These are phyloP conservation scores for Microcaecilia unicolor DNA, from an alignment of 2,797 vertebrate genomes.

Conservation along the genomic window DNA sequence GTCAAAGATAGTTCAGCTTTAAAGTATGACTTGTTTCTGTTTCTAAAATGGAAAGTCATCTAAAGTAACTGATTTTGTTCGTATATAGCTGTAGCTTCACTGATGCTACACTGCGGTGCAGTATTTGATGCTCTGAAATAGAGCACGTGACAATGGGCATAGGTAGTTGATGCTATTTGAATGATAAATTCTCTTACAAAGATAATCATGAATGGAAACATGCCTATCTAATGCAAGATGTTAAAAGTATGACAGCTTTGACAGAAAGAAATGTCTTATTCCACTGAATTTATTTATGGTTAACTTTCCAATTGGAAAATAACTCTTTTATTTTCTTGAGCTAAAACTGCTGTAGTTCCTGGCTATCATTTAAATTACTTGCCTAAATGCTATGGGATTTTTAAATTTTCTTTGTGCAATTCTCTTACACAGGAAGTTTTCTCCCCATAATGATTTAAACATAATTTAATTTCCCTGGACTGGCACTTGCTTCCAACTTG, in stretches of 20 bases:
- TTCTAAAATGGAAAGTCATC: slow-evolving; percentile 25
- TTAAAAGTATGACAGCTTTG: not conserved
- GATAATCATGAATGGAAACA: slow-evolving; percentile 12
- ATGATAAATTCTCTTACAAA: slow-evolving; percentile 27
- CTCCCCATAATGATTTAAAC: no score
- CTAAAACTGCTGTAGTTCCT: no score
- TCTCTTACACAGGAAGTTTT: no score
- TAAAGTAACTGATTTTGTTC: slow-evolving; percentile 28
- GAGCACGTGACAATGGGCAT: slow-evolving; percentile 24
- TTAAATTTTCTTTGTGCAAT: no score
- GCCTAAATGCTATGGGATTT: no score
- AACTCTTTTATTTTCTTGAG: no score
- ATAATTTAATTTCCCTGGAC: no score
- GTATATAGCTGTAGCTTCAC: slow-evolving; percentile 14
- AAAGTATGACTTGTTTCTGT: slow-evolving; percentile 21
- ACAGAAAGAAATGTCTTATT: slow-evolving; percentile 12
- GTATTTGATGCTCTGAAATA: slow-evolving; percentile 25
- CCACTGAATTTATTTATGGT: no score
- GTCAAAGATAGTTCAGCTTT: no score
- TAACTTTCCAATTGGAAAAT: no score
- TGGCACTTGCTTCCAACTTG: no score
- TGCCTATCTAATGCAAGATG: slow-evolving; percentile 8
- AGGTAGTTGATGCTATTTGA: slow-evolving; percentile 25
- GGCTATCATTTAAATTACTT: no score
- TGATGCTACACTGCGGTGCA: slow-evolving; percentile 29